phyloP scores from a whole-genome alignment of 2,113 vertebrate genomes.

The Redunca redunca region DNA sequence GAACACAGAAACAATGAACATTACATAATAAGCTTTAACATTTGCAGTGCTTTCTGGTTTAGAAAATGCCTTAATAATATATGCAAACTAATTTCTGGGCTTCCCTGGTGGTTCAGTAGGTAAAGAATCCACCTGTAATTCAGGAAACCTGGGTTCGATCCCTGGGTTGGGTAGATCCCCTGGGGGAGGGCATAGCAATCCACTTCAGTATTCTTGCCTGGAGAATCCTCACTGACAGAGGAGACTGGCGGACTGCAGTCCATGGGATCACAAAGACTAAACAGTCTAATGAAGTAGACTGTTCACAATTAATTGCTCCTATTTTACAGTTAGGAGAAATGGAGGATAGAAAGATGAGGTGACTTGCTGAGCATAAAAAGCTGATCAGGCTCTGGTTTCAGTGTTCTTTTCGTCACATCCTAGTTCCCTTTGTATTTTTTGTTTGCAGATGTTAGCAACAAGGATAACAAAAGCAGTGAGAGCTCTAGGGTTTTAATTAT shows the following conservation, averaged over 20 bases:
- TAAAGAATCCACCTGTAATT: background rate
- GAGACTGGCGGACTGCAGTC: background rate
- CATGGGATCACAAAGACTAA: background rate
- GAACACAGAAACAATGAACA: background rate
- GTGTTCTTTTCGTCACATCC: background rate
- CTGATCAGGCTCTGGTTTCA: background rate
- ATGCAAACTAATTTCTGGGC: background rate
- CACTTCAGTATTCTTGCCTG: background rate
- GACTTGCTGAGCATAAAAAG: background rate
- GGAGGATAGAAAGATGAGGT: background rate
- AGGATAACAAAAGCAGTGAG: background rate
- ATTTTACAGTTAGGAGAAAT: background rate
- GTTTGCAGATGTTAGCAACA: background rate
- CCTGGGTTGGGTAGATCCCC: background rate
- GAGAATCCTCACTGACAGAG: background rate
- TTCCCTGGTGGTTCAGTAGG: background rate
- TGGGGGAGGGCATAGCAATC: background rate
- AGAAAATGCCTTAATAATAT: background rate
- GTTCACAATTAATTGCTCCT: background rate
- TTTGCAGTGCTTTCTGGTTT: background rate
- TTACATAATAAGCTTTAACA: background rate
- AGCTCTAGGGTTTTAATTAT: background rate
- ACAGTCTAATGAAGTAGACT: background rate
- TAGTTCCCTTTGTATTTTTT: background rate
- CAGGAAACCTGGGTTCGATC: background rate